Base-by-base conservation (phyloP, 2,797 vertebrate species). In the Paedocypris micromegethes region DNA sequence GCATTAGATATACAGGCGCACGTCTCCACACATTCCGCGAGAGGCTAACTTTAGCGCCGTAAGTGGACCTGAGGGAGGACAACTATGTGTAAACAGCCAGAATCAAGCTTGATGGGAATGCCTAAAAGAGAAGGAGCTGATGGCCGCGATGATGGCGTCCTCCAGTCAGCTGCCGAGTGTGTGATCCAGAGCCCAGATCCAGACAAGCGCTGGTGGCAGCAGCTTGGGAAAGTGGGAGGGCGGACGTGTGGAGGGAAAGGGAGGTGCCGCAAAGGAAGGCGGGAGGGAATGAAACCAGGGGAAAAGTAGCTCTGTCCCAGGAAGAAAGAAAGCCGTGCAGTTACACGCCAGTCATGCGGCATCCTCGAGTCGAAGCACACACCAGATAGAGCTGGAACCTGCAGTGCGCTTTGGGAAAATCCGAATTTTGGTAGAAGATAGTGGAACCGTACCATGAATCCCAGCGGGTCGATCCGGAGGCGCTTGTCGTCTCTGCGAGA, bases 401-500 rank as follows among this genome's bases (percentile, higher is more conserved):
- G 68, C 40, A 60, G 53, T 37, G 4, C 41, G 9, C 9, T 64
- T 64, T 7, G 37, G 60, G 60, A 58, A 51, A 51, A 74, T 59
- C 53, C 68, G 58, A 67, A 75, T 74, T 70, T 66, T 64, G 44
- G 73, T 66, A 48, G 60, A 77, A 65, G 72, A 23, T 23, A 23
- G 23, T 23, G 75, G 55, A 67, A 78, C 58, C 74, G 38, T 51
- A 79, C 78, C 72, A 89, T 91, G 90, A 82, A 88, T 78, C 83
- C 82, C 78, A 83, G 82, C 66, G 84, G 84, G 63, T 88, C 90
- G 80, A 53, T 90, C 59, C 82, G 88, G 60, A 88, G 86, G 77
- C 84, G 86, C 58, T 86, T 91, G 77, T 87, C 86, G 79, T 91
- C 89, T 39, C 67, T 90, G 48, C 83, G 87, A 61, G 86, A 84